Percentiles rank a stretch among this genome's conserved stretches.
Conservation (phyloP, 2,797 vertebrate species). For the Anabas testudineus region DNA sequence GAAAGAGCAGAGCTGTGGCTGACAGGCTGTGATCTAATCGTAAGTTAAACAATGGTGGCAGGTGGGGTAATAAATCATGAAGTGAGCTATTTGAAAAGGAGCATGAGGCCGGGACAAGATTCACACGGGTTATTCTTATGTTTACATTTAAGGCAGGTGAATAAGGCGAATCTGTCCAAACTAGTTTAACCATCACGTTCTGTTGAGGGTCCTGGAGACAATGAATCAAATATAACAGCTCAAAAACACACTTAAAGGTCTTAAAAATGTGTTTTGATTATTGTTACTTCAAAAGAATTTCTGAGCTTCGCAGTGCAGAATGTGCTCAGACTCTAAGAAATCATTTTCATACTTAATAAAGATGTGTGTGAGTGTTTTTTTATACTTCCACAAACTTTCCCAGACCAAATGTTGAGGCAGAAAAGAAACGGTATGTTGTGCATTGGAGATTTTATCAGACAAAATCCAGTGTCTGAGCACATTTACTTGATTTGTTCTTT, state of each 20-base stretch:
- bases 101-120: constrained; percentile 13
- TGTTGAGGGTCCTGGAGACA: background rate
- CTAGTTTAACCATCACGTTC: background rate
- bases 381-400: no score
- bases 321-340: no score
- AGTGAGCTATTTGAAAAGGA: constrained; percentile 61
- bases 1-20: constrained; percentile 31
- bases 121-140: constrained; percentile 28
- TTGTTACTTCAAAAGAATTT: background rate
- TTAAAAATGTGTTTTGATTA: background rate
- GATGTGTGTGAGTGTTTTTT: no score
- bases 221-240: no score
- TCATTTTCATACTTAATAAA: no score
- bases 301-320: background rate
- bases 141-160: constrained; percentile 45
- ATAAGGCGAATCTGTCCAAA: constrained; percentile 30
- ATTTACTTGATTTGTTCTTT: no score
- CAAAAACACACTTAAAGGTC: background rate
- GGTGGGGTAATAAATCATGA: constrained; percentile 68
- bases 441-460: no score
- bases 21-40: constrained; percentile 59
- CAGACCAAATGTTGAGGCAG: no score
- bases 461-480: no score
- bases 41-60: constrained; percentile 71
- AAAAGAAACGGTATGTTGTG: no score